Base-by-base conservation (phyloP, 1,140 invertebrate species). In the Sipha flava region DNA sequence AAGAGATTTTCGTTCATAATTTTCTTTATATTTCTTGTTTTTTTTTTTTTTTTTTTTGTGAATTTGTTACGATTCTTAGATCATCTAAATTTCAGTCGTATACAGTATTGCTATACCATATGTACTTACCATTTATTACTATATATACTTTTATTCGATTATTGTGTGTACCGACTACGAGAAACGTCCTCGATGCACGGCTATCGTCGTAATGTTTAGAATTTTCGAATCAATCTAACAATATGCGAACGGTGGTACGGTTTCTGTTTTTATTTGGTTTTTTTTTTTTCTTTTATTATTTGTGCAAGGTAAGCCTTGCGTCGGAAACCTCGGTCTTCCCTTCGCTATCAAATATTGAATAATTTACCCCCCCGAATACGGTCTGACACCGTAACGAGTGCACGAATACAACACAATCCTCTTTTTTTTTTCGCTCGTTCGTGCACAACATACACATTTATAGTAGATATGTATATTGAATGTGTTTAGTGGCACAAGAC, bases 381-480 rank as follows among this genome's bases (percentile, higher is more conserved):
- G 47, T 77, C 73, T 59, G 52, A 59, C 73, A 77, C 52, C 70
- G 70, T 75, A 37, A 75, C 70, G 47, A 52, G n/a, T n/a, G 49
- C 49, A 54, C 49, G 70, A 75, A 75, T n/a, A n/a, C 49, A 75
- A 54, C 73, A 23, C 31, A 26, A 59, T 43, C 21, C 59, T 29
- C 52, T 37, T 29, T 59, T 37, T 77, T 18, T 18, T 75, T 54
- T 31, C 18, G 34, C 31, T 45, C 47, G 45, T 70, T 1, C 31
- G 26, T 21, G 52, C 23, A 9, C 26, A 18, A 47, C 7, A 21
- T 34, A 18, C 5, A 54, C 12, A 52, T 77, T 1, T 23, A 10
- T 68, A 14, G 2, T 45, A 21, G 16, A 3, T 40, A 26, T n/a
- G 52, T 57, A 16, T 52, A 31, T 7, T 3, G n/a, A n/a, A n/a